Conservation (phyloP, 2,797 vertebrate genomes). For the Spea hammondii region DNA sequence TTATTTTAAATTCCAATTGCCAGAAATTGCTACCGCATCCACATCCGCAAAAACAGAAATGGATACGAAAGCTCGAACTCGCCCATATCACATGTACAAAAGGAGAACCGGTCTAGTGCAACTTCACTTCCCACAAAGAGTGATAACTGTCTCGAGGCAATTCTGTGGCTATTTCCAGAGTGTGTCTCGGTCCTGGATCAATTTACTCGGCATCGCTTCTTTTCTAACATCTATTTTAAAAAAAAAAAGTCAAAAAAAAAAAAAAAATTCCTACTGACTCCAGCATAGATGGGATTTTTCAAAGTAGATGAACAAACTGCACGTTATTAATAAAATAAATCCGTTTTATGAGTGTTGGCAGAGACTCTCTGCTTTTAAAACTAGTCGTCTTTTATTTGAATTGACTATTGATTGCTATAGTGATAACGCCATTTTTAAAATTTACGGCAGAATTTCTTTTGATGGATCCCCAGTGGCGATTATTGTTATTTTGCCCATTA, state of each 20-base stretch:
- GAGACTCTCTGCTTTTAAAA: no score
- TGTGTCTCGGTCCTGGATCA: background rate
- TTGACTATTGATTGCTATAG: no score
- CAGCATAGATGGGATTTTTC: background rate
- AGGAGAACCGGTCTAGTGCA: slow-evolving; percentile 8
- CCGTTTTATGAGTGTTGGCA: no score
- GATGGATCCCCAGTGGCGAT: no score
- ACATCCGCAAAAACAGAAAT: background rate
- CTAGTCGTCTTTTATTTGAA: no score
- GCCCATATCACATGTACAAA: background rate
- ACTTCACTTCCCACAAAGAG: slow-evolving; percentile 17
- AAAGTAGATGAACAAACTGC: background rate
- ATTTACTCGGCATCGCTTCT: background rate
- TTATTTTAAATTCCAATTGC: no score
- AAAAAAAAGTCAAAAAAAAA: slow-evolving; percentile 16
- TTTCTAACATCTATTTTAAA: slow-evolving; percentile 24
- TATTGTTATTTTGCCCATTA: no score
- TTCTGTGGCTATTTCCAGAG: slow-evolving; percentile 23
- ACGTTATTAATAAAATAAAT: no score
- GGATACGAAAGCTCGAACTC: background rate
- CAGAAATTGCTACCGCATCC: background rate
- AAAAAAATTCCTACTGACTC: background rate
- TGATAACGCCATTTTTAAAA: no score
- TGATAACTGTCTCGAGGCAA: slow-evolving; percentile 30
- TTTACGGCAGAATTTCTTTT: no score